These are phyloP conservation scores for Ptilonorhynchus violaceus DNA, from an alignment of 2,113 vertebrate species.

Conservation along the genomic window DNA sequence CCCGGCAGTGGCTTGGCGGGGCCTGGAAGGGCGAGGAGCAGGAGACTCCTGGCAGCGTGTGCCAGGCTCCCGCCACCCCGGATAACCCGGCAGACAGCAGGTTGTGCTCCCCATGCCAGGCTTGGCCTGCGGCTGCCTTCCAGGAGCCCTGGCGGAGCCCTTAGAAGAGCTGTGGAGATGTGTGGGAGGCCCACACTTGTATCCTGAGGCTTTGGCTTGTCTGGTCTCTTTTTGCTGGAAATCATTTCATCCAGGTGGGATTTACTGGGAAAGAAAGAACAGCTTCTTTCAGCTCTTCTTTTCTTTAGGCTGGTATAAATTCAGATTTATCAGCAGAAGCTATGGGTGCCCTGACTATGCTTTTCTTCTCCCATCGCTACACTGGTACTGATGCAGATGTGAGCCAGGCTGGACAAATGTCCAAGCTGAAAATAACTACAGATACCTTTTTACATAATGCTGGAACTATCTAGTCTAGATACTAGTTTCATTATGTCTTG, in stretches of 20 bases:
- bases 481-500: neutral
- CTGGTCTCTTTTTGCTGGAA: neutral
- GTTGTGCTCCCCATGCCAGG: neutral
- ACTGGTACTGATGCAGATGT: too few relatives aligned
- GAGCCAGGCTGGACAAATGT: neutral
- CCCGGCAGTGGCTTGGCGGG: neutral
- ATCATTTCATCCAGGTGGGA: fast-evolving
- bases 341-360: fast-evolving
- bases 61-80: fast-evolving
- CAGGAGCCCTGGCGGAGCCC: neutral
- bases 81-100: neutral
- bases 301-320: neutral
- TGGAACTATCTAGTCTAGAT: too few relatives aligned
- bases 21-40: neutral
- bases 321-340: neutral
- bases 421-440: neutral
- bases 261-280: neutral
- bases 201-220: neutral
- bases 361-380: neutral
- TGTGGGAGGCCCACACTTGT: neutral
- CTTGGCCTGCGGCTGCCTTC: neutral
- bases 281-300: neutral
- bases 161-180: neutral
- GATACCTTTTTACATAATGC: neutral
- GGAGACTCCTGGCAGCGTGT: fast-evolving